Evolutionary conservation across 2,888 invertebrate genomes (phyloP).

Genomic region (Trissolcus japonicus): DNA sequence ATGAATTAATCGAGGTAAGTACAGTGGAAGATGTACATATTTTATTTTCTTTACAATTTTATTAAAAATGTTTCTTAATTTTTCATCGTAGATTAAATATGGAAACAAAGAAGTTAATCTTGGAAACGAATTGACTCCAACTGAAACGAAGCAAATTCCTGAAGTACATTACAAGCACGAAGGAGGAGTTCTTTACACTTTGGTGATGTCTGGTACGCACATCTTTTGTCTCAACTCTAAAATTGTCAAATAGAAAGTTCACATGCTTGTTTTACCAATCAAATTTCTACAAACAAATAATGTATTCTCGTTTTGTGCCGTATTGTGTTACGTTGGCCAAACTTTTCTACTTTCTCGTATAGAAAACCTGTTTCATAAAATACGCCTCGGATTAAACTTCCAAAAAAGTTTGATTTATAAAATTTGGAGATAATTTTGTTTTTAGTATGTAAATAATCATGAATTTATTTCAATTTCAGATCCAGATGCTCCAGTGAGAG

Average conservation of each 20-base stretch:
- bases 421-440: neutral
- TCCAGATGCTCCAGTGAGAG: conserved; percentile 60
- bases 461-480: conserved; percentile 7
- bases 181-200: conserved; percentile 73
- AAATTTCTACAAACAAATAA: too few relatives aligned
- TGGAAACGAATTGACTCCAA: conserved; percentile 71
- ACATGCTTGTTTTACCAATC: too few relatives aligned
- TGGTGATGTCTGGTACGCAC: conserved; percentile 69
- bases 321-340: conserved; percentile 27
- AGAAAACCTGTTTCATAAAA: conserved; percentile 48
- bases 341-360: conserved; percentile 44
- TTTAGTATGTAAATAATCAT: too few relatives aligned
- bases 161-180: conserved; percentile 73
- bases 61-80: neutral
- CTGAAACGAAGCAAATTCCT: conserved; percentile 68
- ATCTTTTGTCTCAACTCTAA: too few relatives aligned
- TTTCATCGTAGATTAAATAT: conserved; percentile 70
- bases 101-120: conserved; percentile 67
- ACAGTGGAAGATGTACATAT: neutral
- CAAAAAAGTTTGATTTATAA: neutral
- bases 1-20: conserved; percentile 69
- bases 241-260: too few relatives aligned
- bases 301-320: too few relatives aligned
- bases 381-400: conserved; percentile 1
- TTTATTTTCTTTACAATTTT: conserved; percentile 7